These are phyloP conservation scores for Drosophila mayri DNA, from an alignment of 1,140 invertebrate species.

Conservation along the genomic window DNA sequence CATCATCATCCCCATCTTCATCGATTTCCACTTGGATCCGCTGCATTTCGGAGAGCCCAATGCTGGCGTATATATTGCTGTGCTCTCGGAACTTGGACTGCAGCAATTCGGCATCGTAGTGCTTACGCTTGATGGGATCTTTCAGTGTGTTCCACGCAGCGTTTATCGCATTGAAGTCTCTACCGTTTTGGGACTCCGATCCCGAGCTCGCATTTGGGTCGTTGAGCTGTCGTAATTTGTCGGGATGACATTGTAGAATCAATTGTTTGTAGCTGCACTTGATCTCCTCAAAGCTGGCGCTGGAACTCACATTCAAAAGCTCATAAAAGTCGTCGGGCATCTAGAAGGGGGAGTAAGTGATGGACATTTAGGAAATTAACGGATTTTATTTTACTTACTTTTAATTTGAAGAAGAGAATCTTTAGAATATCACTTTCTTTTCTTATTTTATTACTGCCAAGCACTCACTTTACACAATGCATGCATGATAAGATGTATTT, in stretches of 20 bases:
- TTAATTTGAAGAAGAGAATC: slow-evolving; percentile 13
- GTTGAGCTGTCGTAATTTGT: slow-evolving; percentile 75
- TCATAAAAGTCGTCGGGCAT: slow-evolving; percentile 73
- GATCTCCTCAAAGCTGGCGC: slow-evolving; percentile 73
- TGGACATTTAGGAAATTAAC: slow-evolving; percentile 4
- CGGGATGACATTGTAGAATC: slow-evolving; percentile 84
- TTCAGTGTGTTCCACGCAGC: slow-evolving; percentile 81
- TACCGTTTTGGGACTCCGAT: slow-evolving; percentile 30
- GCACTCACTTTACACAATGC: not conserved
- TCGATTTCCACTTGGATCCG: slow-evolving; percentile 37
- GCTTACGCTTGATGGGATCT: slow-evolving; percentile 79
- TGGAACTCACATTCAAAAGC: slow-evolving; percentile 59
- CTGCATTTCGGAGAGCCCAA: slow-evolving; percentile 68
- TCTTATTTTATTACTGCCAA: no score
- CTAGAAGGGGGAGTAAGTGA: slow-evolving; percentile 34
- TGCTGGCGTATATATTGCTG: slow-evolving; percentile 74
- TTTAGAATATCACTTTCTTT: not conserved
- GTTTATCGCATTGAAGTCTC: slow-evolving; percentile 76
- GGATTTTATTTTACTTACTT: slow-evolving; percentile 51
- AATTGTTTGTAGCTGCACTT: slow-evolving; percentile 81
- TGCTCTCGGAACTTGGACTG: slow-evolving; percentile 75
- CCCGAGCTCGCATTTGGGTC: slow-evolving; percentile 58
- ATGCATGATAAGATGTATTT: not conserved
- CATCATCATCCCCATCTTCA: slow-evolving; percentile 17
- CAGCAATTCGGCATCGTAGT: slow-evolving; percentile 82